Percentiles rank a stretch among this genome's conserved stretches.
phyloP scores from a whole-genome alignment of 1,140 invertebrate species.

The Bombus waltoni region DNA sequence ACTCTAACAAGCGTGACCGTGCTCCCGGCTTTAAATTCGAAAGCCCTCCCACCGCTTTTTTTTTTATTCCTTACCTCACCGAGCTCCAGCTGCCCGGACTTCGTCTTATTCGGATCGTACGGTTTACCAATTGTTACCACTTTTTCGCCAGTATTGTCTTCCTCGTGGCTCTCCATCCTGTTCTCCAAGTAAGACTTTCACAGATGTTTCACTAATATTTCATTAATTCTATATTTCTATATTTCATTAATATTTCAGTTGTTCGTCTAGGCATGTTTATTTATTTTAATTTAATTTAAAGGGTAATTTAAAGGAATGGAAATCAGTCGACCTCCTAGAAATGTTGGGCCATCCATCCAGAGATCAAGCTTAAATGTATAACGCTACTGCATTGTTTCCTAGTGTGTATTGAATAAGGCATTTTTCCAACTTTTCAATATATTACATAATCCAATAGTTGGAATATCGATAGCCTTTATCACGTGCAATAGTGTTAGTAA shows the following conservation, averaged over 20 bases:
- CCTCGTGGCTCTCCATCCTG: not conserved
- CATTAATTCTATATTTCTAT: too few relatives aligned
- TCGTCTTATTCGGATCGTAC: not conserved
- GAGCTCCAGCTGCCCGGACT: too few relatives aligned
- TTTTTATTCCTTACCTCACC: not conserved
- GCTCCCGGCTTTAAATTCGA: conserved; percentile 53
- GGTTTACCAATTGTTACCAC: conserved; percentile 8
- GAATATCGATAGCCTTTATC: too few relatives aligned
- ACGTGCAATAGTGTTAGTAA: too few relatives aligned
- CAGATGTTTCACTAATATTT: not conserved
- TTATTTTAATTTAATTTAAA: too few relatives aligned
- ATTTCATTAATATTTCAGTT: not conserved
- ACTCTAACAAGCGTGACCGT: conserved; percentile 47
- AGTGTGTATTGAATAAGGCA: too few relatives aligned
- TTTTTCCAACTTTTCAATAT: too few relatives aligned
- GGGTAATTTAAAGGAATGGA: not conserved
- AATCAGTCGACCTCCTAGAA: too few relatives aligned
- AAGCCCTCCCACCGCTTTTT: not conserved
- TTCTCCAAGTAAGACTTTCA: not conserved
- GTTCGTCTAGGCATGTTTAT: not conserved
- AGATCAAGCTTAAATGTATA: too few relatives aligned
- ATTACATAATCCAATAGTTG: too few relatives aligned
- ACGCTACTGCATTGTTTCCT: too few relatives aligned
- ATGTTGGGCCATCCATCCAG: too few relatives aligned
- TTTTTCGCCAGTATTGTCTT: not conserved